Base-by-base conservation (phyloP, 2,888 invertebrate species). In the Tachina lurida region DNA sequence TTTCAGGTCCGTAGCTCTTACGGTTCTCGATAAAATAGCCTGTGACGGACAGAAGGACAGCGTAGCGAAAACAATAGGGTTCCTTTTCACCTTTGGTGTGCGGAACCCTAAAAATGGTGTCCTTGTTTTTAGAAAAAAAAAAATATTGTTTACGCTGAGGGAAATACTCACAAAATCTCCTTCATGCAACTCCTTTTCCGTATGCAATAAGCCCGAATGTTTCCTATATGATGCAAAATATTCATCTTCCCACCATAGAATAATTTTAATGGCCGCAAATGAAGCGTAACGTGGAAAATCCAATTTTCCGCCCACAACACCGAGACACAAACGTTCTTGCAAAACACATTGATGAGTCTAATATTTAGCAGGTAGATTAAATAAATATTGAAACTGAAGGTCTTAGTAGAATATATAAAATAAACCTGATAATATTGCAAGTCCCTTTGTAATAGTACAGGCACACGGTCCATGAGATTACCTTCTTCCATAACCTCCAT, bases 401-500 rank as follows among this genome's bases (percentile, higher is more conserved):
- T 41, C 2, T 39, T 41, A 41, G 2, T n/a, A 62, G 17, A 3
- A 54, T 39, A 12, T 54, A 60, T 39, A 60, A 17, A 7, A 65
- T 22, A 52, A 12, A 96, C 96, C 95, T 96, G 96, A 93, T 97
- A 97, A 93, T 97, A 97, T 90, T 96, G 96, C 93, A 96, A 94
- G 92, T 97, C 97, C 81, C 97, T 93, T 93, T 97, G 96, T 82
- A 97, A 94, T 70, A 97, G 93, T 89, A 97, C 96, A 87, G 96
- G 95, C 88, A 97, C 96, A 88, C 97, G 95, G 92, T 97, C 97
- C 95, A 97, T 96, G 92, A 97, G 95, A 94, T 97, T 97, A 19
- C 97, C 97, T 94, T 97, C 97, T 95, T 97, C 97, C 94, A 97
- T 97, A 60, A 97, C 96, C 93, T 97, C 97, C 97, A 97, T 97